These are phyloP conservation scores for Formica exsecta DNA, from an alignment of 1,140 invertebrate genomes.

Conservation along the genomic window DNA sequence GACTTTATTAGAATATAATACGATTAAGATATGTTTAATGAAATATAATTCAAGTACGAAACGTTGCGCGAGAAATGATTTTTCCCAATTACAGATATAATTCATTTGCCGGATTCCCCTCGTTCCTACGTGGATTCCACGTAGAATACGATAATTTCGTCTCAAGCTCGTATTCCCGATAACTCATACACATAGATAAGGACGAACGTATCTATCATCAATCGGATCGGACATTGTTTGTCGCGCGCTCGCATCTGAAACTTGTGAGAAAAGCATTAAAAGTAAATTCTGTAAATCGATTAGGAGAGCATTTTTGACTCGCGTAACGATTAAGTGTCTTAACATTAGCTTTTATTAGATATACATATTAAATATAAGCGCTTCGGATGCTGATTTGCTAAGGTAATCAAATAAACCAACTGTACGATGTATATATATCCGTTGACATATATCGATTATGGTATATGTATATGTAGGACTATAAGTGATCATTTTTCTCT, in stretches of 20 bases:
- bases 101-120: background rate
- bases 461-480: conserved; percentile 46
- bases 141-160: background rate
- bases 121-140: background rate
- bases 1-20: conserved; percentile 22
- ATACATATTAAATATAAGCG: conserved; percentile 45
- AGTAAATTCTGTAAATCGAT: background rate
- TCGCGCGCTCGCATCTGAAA: background rate
- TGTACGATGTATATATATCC: conserved; percentile 59
- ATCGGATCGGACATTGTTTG: background rate
- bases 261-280: background rate
- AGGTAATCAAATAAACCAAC: conserved; percentile 51
- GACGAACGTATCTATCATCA: background rate
- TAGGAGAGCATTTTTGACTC: conserved; percentile 36
- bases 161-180: background rate
- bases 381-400: conserved; percentile 60
- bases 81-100: background rate
- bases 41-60: conserved; percentile 29
- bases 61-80: conserved; percentile 40
- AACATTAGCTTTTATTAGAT: conserved; percentile 58
- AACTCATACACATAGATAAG: background rate
- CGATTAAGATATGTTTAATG: conserved; percentile 22
- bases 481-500: conserved; percentile 38
- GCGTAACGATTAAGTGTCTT: conserved; percentile 61
- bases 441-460: conserved; percentile 55